These are phyloP conservation scores for Molossus molossus DNA, from an alignment of 2,797 vertebrate species.

Conservation along the genomic window DNA sequence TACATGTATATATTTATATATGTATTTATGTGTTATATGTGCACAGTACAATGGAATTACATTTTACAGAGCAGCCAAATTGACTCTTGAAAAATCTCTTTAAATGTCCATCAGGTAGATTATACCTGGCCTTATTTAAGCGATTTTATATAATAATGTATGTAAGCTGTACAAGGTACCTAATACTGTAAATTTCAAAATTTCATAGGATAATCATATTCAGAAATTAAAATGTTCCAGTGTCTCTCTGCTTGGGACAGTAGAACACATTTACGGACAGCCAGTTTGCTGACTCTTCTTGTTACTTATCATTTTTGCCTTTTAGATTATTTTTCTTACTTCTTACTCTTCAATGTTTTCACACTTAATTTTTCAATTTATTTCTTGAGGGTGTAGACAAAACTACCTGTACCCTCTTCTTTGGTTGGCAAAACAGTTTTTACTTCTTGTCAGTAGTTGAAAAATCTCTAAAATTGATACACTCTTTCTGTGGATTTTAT, in stretches of 20 bases:
- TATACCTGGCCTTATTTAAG: conserved; percentile 25
- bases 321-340: conserved; percentile 28
- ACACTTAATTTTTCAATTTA: conserved; percentile 12
- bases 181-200: conserved; percentile 23
- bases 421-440: conserved; percentile 40
- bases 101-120: not conserved
- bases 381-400: conserved; percentile 22
- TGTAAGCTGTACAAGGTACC: not conserved
- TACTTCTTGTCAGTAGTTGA: not conserved
- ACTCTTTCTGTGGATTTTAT: conserved; percentile 1
- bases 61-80: conserved; percentile 7
- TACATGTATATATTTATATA: not conserved
- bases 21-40: not conserved
- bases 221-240: not conserved
- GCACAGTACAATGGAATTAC: not conserved
- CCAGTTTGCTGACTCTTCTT: conserved; percentile 21
- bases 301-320: conserved; percentile 24
- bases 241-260: not conserved
- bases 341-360: not conserved
- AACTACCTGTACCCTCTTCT: not conserved
- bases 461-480: not conserved
- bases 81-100: conserved; percentile 54
- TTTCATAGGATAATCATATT: conserved; percentile 4
- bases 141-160: conserved; percentile 25
- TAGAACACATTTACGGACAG: not conserved